Percentiles rank a stretch among this genome's conserved stretches.
Evolutionary conservation across 2,113 vertebrate species (phyloP).

Genomic region (Lepus europaeus): DNA sequence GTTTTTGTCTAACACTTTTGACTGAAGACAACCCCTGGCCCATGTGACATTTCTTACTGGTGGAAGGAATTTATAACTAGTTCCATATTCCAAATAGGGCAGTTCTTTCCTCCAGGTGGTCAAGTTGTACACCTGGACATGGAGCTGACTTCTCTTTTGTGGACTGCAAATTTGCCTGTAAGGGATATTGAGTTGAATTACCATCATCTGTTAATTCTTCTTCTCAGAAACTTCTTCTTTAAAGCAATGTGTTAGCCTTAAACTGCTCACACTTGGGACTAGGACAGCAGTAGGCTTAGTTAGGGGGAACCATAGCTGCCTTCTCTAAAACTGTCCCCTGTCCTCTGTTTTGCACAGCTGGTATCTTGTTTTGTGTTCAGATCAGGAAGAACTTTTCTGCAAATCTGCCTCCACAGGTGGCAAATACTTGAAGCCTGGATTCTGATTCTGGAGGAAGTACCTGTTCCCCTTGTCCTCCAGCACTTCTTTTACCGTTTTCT

Average conservation of each 20-base stretch:
- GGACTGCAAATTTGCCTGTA: neutral
- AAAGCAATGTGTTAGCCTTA: neutral
- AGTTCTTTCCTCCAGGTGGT: neutral
- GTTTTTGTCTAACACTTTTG: neutral
- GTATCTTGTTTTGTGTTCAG: neutral
- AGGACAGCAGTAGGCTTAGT: neutral
- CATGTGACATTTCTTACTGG: neutral
- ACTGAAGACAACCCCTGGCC: neutral
- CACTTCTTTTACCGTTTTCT: neutral
- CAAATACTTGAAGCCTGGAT: neutral
- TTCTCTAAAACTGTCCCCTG: neutral
- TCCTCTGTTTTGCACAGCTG: neutral
- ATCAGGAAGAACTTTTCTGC: neutral
- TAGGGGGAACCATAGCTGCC: neutral
- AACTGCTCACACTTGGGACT: neutral
- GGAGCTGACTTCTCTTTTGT: neutral
- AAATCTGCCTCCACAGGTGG: neutral
- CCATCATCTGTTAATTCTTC: neutral
- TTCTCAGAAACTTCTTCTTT: neutral
- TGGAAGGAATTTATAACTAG: neutral
- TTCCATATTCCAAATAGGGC: neutral
- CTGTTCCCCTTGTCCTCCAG: neutral
- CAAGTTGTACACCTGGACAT: neutral
- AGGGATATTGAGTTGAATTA: neutral
- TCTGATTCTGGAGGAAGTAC: neutral